Conservation (phyloP, 2,888 invertebrate species). For the Eristalis tenax region DNA sequence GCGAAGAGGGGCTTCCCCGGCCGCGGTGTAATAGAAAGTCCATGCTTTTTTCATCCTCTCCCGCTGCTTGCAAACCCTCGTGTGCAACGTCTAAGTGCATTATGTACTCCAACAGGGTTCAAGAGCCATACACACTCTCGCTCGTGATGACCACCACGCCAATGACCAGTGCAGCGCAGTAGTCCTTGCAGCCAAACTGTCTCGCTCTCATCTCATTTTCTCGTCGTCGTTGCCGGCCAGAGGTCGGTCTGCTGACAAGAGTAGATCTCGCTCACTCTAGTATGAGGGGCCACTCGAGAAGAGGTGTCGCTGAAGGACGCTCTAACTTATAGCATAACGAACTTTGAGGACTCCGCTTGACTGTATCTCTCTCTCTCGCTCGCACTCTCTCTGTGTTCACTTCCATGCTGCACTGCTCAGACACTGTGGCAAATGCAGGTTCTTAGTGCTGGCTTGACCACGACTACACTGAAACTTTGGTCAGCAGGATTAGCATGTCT, state of each 20-base stretch:
- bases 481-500: conserved; percentile 56
- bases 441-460: conserved; percentile 54
- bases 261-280: conserved; percentile 55
- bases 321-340: conserved; percentile 73
- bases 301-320: conserved; percentile 73
- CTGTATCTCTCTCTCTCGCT: conserved; percentile 2
- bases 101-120: conserved; percentile 69
- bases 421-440: conserved; percentile 34
- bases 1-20: conserved; percentile 41
- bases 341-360: conserved; percentile 67
- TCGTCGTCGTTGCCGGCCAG: not conserved
- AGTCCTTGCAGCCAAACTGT: conserved; percentile 56
- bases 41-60: conserved; percentile 5
- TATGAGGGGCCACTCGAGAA: conserved; percentile 66
- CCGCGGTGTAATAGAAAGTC: conserved; percentile 54
- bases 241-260: not conserved
- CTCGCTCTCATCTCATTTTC: conserved; percentile 52
- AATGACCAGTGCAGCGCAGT: conserved; percentile 20
- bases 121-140: conserved; percentile 66
- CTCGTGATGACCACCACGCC: conserved; percentile 61
- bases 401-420: conserved; percentile 7
- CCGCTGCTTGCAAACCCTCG: conserved; percentile 25
- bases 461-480: conserved; percentile 60
- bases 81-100: conserved; percentile 67
- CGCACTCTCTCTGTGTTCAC: conserved; percentile 13